Percentiles rank a stretch among this genome's conserved stretches.
These are phyloP conservation scores for Lissonota sp. DNA, from an alignment of 2,888 invertebrate genomes.

Conservation along the genomic window DNA sequence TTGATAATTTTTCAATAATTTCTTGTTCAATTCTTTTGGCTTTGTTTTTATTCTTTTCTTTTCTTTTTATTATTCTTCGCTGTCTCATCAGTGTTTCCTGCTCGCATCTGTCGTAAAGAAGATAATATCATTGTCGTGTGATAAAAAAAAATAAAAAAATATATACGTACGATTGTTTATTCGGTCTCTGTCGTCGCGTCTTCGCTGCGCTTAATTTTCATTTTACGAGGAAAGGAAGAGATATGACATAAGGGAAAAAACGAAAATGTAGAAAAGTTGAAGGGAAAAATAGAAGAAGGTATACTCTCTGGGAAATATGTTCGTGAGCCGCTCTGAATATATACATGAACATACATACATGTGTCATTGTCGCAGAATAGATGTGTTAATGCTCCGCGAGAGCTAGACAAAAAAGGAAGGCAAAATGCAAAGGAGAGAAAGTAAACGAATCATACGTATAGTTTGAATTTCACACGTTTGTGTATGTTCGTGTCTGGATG, in stretches of 20 bases:
- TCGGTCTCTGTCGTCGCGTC: conserved; percentile 50
- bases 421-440: conserved; percentile 17
- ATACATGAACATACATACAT: conserved; percentile 76
- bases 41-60: no score
- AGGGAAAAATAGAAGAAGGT: conserved; percentile 62
- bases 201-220: conserved; percentile 62
- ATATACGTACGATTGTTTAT: conserved; percentile 49
- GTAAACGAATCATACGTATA: conserved; percentile 44
- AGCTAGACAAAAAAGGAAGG: conserved; percentile 42
- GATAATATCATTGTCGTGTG: conserved; percentile 56
- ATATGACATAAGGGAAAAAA: conserved; percentile 13
- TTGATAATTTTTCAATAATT: conserved; percentile 2
- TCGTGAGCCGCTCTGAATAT: conserved; percentile 78
- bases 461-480: conserved; percentile 52
- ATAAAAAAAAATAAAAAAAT: conserved; percentile 8
- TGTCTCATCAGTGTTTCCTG: conserved; percentile 55
- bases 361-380: conserved; percentile 51
- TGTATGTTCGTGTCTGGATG: conserved; percentile 66
- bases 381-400: conserved; percentile 54
- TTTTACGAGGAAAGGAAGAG: conserved; percentile 51
- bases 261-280: conserved; percentile 43
- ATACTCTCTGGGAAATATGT: conserved; percentile 73
- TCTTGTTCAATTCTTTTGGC: not conserved
- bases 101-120: conserved; percentile 44
- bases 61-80: no score